Percentiles rank a stretch among this genome's conserved stretches.
These are phyloP conservation scores for Leptinotarsa texana DNA, from an alignment of 1,140 invertebrate genomes.

Conservation along the genomic window DNA sequence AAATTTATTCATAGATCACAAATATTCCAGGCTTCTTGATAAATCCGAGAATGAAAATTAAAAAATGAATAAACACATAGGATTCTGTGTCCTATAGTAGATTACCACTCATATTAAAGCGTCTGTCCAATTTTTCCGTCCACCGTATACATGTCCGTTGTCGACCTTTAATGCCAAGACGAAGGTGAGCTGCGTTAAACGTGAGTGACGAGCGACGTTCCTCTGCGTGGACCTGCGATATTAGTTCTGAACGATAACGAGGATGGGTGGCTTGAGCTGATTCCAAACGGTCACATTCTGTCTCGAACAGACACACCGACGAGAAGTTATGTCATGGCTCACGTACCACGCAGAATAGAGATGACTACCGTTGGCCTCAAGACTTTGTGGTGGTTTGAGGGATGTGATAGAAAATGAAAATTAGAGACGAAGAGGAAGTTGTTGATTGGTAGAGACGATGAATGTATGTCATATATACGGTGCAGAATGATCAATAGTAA, in stretches of 20 bases:
- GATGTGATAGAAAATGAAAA: background rate
- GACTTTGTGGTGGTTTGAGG: background rate
- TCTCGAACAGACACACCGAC: constrained; percentile 33
- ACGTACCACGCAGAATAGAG: constrained; percentile 31
- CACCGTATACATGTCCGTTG: background rate
- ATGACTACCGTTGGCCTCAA: constrained; percentile 23
- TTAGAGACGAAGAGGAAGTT: background rate
- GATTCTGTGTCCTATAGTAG: no score
- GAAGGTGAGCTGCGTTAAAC: constrained; percentile 29
- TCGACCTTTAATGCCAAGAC: background rate
- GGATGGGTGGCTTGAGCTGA: constrained; percentile 38
- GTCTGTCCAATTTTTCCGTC: background rate
- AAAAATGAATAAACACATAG: no score
- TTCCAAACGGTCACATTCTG: constrained; percentile 38
- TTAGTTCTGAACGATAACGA: constrained; percentile 34
- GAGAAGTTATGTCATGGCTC: constrained; percentile 35
- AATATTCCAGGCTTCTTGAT: no score
- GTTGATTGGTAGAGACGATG: no score
- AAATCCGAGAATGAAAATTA: no score
- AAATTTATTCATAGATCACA: no score
- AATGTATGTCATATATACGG: no score
- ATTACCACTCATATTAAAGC: no score
- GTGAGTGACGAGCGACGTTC: constrained; percentile 34
- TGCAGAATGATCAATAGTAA: no score
- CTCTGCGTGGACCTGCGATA: constrained; percentile 36